Evolutionary conservation across 2,113 vertebrate genomes (phyloP).

Genomic region (Atherinomorus stipes): DNA sequence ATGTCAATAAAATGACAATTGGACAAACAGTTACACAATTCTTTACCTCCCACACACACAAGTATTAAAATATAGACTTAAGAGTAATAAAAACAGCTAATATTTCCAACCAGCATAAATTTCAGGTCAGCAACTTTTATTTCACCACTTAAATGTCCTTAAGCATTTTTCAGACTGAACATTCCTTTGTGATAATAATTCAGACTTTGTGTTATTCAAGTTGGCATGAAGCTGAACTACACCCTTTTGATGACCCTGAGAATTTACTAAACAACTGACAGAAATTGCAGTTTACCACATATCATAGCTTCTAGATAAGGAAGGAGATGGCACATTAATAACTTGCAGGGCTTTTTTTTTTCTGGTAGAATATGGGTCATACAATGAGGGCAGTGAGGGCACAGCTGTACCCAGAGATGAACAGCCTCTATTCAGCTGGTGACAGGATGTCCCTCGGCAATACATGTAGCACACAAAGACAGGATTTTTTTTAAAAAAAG

Average conservation of each 20-base stretch:
- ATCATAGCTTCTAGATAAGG: conserved; percentile 15
- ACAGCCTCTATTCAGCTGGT: conserved; percentile 66
- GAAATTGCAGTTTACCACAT: conserved; percentile 27
- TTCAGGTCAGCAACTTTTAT: too few species aligned
- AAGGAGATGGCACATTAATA: conserved; percentile 19
- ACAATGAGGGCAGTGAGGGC: conserved; percentile 59
- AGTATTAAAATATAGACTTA: too few species aligned
- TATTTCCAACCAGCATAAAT: too few species aligned
- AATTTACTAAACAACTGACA: neutral
- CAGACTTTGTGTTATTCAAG: too few species aligned
- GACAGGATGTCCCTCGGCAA: conserved; percentile 68
- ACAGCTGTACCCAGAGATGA: conserved; percentile 75
- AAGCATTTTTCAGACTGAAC: too few species aligned
- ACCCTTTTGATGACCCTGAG: neutral
- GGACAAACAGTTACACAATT: too few species aligned
- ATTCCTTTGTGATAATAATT: too few species aligned
- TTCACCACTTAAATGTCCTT: too few species aligned
- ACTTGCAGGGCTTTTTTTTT: conserved; percentile 32
- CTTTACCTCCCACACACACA: too few species aligned
- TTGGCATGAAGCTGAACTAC: too few species aligned
- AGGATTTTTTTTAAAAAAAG: conserved; percentile 24
- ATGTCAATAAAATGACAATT: too few species aligned
- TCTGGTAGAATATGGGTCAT: conserved; percentile 59
- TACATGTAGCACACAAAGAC: conserved; percentile 52
- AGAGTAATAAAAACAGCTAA: too few species aligned